A percentile compares a stretch with the other conserved stretches of the same genome.
Evolutionary conservation across 2,797 vertebrate species (phyloP).

Genomic region (Vireo griseus): DNA sequence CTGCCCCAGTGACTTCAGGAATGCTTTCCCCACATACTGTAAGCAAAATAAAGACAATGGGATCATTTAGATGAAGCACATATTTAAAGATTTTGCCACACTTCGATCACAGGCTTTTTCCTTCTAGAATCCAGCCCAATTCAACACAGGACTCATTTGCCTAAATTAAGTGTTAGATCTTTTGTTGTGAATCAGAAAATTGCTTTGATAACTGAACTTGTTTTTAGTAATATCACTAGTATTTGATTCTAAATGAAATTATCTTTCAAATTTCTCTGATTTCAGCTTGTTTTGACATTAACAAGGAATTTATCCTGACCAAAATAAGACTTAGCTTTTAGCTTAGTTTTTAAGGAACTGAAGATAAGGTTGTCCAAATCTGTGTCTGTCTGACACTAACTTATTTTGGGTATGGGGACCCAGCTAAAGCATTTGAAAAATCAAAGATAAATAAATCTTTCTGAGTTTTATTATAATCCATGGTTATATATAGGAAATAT

Average conservation of each 20-base stretch:
- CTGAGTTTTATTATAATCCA: background rate
- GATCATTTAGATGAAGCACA: background rate
- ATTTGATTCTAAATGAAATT: background rate
- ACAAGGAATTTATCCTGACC: background rate
- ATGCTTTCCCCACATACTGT: background rate
- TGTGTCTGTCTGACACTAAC: background rate
- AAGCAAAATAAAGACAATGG: background rate
- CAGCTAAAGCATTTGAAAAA: background rate
- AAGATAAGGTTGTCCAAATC: background rate
- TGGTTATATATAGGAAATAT: background rate
- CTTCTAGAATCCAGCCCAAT: background rate
- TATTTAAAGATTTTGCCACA: background rate
- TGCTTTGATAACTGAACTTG: fast-evolving
- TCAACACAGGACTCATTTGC: background rate
- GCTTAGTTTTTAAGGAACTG: background rate
- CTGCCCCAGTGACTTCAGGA: background rate
- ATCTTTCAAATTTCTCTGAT: background rate
- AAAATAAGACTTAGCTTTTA: background rate
- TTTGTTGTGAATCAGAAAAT: background rate
- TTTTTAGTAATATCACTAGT: background rate
- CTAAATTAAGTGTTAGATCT: background rate
- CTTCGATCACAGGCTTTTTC: background rate
- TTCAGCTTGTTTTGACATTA: background rate
- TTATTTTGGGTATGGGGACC: background rate
- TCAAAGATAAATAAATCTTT: background rate